Base-by-base conservation (phyloP, 2,113 vertebrate species). In the Neotoma lepida region DNA sequence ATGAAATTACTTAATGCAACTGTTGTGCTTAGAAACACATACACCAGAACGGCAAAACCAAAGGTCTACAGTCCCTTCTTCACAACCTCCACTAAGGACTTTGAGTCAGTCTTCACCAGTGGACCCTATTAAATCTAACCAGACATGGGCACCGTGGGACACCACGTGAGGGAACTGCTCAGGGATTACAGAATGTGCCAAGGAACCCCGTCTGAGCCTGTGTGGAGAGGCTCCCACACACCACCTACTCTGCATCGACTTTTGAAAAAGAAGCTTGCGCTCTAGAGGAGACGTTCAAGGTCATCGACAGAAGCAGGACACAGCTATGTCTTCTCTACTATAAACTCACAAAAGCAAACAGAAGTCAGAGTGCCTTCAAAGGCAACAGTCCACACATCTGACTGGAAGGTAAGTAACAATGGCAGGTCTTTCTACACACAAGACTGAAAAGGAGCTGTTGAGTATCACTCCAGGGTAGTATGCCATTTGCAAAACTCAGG, bases 1-100 rank as follows among this genome's bases (percentile, higher is more conserved):
- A 89, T 95, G 33, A 95, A 93, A 91, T 97, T 96, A 97, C 68
- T 96, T 95, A 91, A 86, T 89, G 95, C 33, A 51, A 63, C 88
- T 93, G 58, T 77, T 95, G 14, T 61, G 81, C 80, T 95, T 15
- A 95, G 51, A 95, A 91, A 89, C 56, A 94, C 44, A 94, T 46
- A 68, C 61, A 71, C 22, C 63, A 94, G 74, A 94, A 95, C 4
- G 4, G 39, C 70, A 90, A 78, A 85, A 91, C 7, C 20, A 33
- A 15, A 93, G 77, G 78, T 74, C 78, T 56, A 39, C 15, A 64
- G 81, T 64, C 78, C 63, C 71, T 82, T 81, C 81, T 73, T 46
- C 15, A 15, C 39, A 73, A 93, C 61, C 56, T 86, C 56, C 90
- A 51, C 17, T 44, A 49, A 44, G n/a, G 8, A 41, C 33, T 88